These are phyloP conservation scores for Picathartes gymnocephalus DNA, from an alignment of 2,113 vertebrate species.

Conservation along the genomic window DNA sequence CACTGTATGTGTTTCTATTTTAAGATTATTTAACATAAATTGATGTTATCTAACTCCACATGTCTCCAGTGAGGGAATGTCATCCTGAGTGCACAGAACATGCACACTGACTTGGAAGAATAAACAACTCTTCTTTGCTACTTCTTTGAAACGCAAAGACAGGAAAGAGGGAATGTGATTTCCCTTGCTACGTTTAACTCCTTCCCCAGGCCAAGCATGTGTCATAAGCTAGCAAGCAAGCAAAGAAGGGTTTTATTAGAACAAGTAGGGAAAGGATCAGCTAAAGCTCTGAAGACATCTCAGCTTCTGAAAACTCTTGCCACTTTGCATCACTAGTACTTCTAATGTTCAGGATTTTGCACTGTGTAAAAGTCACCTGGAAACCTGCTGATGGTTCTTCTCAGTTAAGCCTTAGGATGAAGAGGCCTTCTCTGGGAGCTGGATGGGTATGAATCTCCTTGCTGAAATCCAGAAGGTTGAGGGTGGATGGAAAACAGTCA, in stretches of 20 bases:
- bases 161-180: neutral
- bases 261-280: neutral
- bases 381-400: neutral
- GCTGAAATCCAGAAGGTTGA: neutral
- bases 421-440: neutral
- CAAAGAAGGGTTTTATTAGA: neutral
- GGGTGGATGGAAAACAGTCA: neutral
- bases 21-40: constrained; percentile 18
- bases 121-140: neutral
- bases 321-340: neutral
- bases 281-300: neutral
- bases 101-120: neutral
- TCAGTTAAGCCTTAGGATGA: neutral
- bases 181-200: neutral
- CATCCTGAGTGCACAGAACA: neutral
- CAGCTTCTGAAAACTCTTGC: neutral
- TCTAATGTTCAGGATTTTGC: neutral
- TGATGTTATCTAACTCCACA: neutral
- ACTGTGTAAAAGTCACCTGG: neutral
- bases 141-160: neutral
- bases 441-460: neutral
- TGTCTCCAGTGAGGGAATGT: neutral
- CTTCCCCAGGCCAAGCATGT: neutral
- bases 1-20: constrained; percentile 20
- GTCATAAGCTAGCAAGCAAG: neutral